Evolutionary conservation across 2,797 vertebrate genomes (phyloP), one percentile per base, ranked within the genome.

Genomic region (Euphonia xanthogaster): DNA sequence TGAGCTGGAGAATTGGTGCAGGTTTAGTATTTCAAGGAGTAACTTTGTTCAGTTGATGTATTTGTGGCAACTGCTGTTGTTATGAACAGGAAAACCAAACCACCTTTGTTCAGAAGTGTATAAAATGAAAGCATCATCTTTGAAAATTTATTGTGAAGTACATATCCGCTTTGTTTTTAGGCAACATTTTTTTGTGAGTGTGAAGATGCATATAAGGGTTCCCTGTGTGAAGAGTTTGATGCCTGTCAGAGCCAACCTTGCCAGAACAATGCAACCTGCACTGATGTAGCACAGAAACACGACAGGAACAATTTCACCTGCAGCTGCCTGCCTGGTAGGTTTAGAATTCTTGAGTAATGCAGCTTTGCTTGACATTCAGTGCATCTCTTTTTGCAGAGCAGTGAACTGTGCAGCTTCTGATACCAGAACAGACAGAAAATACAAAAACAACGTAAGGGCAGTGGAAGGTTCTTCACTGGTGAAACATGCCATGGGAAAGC

Each of bases 141-240:
- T 45, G 62, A 92, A 51, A 57, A 27, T 33, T 44, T 35, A 5
- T 23, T 67, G 10, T 86, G 67, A 90, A 61, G 8, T 16, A 27
- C 24, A 3, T 35, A 23, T 14, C n/a, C 3, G 94, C 33, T 93
- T 93, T 95, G 37, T 68, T 97, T 94, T 40, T 86, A 99, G 99
- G 98, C 98, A 92, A 99, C 98, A 1, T 99, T 99, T 97, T 99
- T 98, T 96, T 99, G 99, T 9, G 97, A 98, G 88, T 99, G 99
- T 4, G 98, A 99, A 54, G 98, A 98, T 27, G 97, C 98, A 14
- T 99, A 99, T 72, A 97, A 96, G 16, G 99, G 99, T 10, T 98
- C 98, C 65, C 98, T 98, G 97, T 99, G 99, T 67, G 99, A 99
- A 96, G 99, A 99, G 94, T 99, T 98, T 33, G 98, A 99, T 6